These are phyloP conservation scores for Drosophila ambigua DNA, from an alignment of 1,140 invertebrate genomes.

Conservation along the genomic window DNA sequence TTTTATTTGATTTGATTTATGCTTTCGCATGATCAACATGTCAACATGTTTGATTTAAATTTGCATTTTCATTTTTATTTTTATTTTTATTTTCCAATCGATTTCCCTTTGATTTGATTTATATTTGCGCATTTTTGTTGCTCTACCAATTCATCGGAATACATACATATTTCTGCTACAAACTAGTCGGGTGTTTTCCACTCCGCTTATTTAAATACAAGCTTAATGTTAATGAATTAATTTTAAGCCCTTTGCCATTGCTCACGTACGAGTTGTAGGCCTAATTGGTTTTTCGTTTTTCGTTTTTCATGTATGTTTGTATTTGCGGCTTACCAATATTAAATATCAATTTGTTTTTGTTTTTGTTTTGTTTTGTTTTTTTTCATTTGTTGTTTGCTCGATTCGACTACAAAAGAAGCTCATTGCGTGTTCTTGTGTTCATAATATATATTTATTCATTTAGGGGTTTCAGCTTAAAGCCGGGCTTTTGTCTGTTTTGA, in stretches of 20 bases:
- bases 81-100: slow-evolving; percentile 38
- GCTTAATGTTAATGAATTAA: slow-evolving; percentile 71
- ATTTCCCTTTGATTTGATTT: slow-evolving; percentile 51
- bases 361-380: slow-evolving; percentile 13
- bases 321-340: too few species aligned
- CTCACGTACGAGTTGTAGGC: slow-evolving; percentile 13
- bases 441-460: slow-evolving; percentile 23
- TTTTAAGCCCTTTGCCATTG: slow-evolving; percentile 38
- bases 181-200: slow-evolving; percentile 35
- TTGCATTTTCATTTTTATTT: slow-evolving; percentile 23
- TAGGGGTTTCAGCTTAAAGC: slow-evolving; percentile 43
- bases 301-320: slow-evolving; percentile 5
- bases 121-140: slow-evolving; percentile 27
- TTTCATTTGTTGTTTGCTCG: neutral
- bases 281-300: too few species aligned
- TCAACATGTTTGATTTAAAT: slow-evolving; percentile 54
- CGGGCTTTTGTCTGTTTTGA: slow-evolving; percentile 25
- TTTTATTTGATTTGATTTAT: slow-evolving; percentile 30
- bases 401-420: slow-evolving; percentile 70
- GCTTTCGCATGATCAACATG: slow-evolving; percentile 16
- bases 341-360: slow-evolving; percentile 13
- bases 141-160: slow-evolving; percentile 40
- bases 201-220: slow-evolving; percentile 60
- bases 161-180: slow-evolving; percentile 35
- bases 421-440: slow-evolving; percentile 52